Base-by-base conservation (phyloP, 2,113 vertebrate species). In the Labeo catla region DNA sequence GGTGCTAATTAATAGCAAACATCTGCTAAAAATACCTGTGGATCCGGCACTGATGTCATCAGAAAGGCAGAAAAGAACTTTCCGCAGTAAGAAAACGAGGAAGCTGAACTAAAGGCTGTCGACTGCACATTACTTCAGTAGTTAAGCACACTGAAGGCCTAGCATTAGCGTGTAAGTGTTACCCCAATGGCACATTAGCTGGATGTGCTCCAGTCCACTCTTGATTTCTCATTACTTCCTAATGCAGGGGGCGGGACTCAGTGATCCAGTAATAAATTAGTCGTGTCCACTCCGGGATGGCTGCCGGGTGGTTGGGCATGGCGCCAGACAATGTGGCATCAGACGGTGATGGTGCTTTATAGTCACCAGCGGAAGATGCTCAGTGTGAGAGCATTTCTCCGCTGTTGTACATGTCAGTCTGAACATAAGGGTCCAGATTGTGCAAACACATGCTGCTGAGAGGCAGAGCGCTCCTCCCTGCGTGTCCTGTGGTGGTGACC, bases 311-410 rank as follows among this genome's bases (percentile, higher is more conserved):
- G 10, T 73, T 73, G 81, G 81, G 81, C 81, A 83, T 45, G 68
- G 49, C 7, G 66, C 81, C 81, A 83, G 81, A 83, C 34, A 43
- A 19, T 72, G 81, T 83, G 68, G 81, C 81, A 83, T 83, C 81
- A 83, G 81, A 83, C 66, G 4, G 68, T 36, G 68, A 83, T 83
- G 81, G 68, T 45, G 81, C 47, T 73, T 77, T 83, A 59, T 36
- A 59, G 81, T 83, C 68, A 59, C 68, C 36, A 83, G 68, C 36
- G 81, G 81, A 83, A 83, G 45, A 45, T 19, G 9, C 81, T 83
- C 88, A 80, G 73, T 68, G 65, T 80, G 81, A 73, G 81, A 83
- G 84, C 84, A 84, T 86, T 84, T 86, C 85, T 87, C 80, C 84
- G 76, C 84, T 86, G 86, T 87, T 52, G 81, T 83, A 83, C 50